phyloP scores from a whole-genome alignment of 1,140 invertebrate species.

The Sarcophaga peregrina region DNA sequence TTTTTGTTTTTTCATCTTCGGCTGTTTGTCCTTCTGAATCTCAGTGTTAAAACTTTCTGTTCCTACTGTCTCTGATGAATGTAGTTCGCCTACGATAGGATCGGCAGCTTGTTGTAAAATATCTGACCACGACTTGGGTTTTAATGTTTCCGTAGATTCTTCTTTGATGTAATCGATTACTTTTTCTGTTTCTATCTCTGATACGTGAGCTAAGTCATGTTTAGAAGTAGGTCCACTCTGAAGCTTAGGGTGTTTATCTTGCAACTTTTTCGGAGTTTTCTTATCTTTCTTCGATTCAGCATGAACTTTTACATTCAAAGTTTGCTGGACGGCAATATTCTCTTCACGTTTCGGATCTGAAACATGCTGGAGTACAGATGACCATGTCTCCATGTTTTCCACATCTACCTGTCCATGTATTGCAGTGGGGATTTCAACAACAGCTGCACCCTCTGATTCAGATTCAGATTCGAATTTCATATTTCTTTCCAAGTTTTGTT shows the following conservation, averaged over 20 bases:
- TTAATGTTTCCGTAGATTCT: neutral
- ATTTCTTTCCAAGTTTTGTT: too few species aligned
- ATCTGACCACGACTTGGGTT: neutral
- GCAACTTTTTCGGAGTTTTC: neutral
- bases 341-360: neutral
- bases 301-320: too few species aligned
- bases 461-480: too few species aligned
- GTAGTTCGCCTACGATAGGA: neutral
- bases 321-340: neutral
- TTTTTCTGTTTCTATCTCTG: too few species aligned
- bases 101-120: neutral
- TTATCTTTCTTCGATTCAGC: neutral
- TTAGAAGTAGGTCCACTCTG: neutral
- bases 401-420: too few species aligned
- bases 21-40: neutral
- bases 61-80: neutral
- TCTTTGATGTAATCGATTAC: neutral
- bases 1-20: neutral
- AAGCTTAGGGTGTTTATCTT: neutral
- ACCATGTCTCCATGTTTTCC: neutral
- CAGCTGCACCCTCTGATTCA: too few species aligned
- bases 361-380: conserved; percentile 20
- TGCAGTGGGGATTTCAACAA: too few species aligned
- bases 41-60: neutral
- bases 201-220: neutral